Percentiles rank a stretch among this genome's conserved stretches.
Conservation (phyloP, 2,888 invertebrate species). For the Hirtodrosophila trivittata region DNA sequence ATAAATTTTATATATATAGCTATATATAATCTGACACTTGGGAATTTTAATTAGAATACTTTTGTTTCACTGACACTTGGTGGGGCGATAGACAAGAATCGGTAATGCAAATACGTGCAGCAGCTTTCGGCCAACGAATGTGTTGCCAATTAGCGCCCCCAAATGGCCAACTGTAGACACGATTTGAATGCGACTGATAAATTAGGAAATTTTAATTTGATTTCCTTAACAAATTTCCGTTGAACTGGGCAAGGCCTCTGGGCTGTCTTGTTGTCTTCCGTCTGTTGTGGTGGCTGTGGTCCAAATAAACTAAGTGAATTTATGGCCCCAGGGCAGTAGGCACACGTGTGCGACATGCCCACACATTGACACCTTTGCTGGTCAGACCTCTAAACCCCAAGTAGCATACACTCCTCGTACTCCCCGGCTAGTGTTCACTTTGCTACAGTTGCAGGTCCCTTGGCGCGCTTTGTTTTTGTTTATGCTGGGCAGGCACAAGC, state of each 20-base stretch:
- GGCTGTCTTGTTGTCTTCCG: slow-evolving; percentile 13
- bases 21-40: slow-evolving; percentile 38
- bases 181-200: slow-evolving; percentile 54
- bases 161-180: slow-evolving; percentile 23
- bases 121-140: slow-evolving; percentile 2
- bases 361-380: slow-evolving; percentile 73
- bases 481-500: slow-evolving; percentile 77
- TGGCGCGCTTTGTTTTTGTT: slow-evolving; percentile 72
- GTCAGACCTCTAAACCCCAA: slow-evolving; percentile 12
- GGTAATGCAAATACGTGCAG: slow-evolving; percentile 12
- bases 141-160: slow-evolving; percentile 54
- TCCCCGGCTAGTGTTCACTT: slow-evolving; percentile 26
- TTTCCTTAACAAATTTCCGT: slow-evolving; percentile 74
- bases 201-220: slow-evolving; percentile 72
- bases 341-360: slow-evolving; percentile 75
- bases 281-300: slow-evolving; percentile 32
- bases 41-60: slow-evolving; percentile 69
- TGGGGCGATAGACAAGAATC: slow-evolving; percentile 1
- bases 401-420: slow-evolving; percentile 4
- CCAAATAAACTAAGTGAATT: slow-evolving; percentile 62
- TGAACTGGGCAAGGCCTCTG: slow-evolving; percentile 19
- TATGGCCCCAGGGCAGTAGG: slow-evolving; percentile 60
- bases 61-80: slow-evolving; percentile 46
- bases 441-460: slow-evolving; percentile 69
- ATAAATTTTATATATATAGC: slow-evolving; percentile 32